These are phyloP conservation scores for Eilema sororculum DNA, from an alignment of 2,888 invertebrate genomes.

Conservation along the genomic window DNA sequence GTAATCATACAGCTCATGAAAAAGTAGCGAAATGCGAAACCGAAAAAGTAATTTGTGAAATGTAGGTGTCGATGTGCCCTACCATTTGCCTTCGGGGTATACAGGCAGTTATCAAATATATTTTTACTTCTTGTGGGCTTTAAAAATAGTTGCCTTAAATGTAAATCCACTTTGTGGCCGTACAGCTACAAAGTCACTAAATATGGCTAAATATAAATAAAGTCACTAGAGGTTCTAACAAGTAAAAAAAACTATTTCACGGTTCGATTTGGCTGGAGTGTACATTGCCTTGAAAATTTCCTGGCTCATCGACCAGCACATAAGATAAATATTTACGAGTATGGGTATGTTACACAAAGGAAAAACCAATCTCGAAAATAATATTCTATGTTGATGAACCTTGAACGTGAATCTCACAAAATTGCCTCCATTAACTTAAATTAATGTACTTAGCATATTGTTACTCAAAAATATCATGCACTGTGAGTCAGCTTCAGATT, in stretches of 20 bases:
- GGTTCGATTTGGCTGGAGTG: not conserved
- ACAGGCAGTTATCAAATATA: too few species aligned
- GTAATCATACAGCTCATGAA: not conserved
- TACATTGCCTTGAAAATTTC: not conserved
- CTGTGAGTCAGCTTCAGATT: not conserved
- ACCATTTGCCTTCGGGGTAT: not conserved
- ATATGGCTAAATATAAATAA: not conserved
- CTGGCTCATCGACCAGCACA: not conserved
- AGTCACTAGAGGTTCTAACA: not conserved
- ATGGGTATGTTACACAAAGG: not conserved
- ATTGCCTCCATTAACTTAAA: not conserved
- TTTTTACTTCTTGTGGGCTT: too few species aligned
- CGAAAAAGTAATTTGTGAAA: too few species aligned
- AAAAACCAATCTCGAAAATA: not conserved
- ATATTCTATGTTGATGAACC: too few species aligned
- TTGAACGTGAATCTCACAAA: not conserved
- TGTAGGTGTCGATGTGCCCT: too few species aligned
- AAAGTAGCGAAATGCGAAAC: too few species aligned
- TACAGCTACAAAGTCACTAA: too few species aligned
- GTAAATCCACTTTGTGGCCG: not conserved
- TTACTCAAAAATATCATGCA: not conserved
- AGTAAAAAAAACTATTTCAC: not conserved
- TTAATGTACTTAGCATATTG: not conserved
- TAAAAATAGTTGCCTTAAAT: not conserved
- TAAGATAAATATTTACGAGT: not conserved